phyloP scores from a whole-genome alignment of 1,140 invertebrate genomes.

The Plutomurus gul region DNA sequence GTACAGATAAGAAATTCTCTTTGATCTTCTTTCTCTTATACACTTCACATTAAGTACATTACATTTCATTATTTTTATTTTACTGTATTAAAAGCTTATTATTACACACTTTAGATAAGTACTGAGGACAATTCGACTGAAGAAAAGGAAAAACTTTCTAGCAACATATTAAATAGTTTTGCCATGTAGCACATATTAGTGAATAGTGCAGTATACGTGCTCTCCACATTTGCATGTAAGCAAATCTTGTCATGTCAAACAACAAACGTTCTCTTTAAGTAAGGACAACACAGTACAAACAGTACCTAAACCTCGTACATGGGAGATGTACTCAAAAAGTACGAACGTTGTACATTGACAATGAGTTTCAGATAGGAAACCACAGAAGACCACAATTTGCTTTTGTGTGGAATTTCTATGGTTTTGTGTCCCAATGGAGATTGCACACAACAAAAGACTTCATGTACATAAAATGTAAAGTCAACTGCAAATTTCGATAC shows the following conservation, averaged over 20 bases:
- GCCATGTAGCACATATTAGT: too few relatives aligned
- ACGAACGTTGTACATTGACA: too few relatives aligned
- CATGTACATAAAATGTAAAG: neutral
- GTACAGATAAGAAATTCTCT: neutral
- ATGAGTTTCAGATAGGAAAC: constrained; percentile 8
- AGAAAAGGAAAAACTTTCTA: neutral
- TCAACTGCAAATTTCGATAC: neutral
- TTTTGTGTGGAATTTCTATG: constrained; percentile 17
- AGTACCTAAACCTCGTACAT: neutral
- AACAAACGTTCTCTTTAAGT: neutral
- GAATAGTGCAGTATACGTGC: too few relatives aligned
- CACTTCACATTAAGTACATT: neutral
- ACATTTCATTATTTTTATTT: neutral
- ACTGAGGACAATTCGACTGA: neutral
- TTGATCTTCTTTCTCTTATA: neutral
- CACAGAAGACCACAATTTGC: constrained; percentile 2
- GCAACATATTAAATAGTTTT: too few relatives aligned
- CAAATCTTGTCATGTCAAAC: neutral
- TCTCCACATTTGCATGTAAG: too few relatives aligned
- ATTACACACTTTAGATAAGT: too few relatives aligned
- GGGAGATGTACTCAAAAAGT: neutral
- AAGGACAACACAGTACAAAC: neutral
- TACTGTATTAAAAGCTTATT: too few relatives aligned
- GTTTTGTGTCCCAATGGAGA: constrained; percentile 10
- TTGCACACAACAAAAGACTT: neutral